Conservation (phyloP, 2,888 invertebrate genomes). For the Lomographa bimaculata region DNA sequence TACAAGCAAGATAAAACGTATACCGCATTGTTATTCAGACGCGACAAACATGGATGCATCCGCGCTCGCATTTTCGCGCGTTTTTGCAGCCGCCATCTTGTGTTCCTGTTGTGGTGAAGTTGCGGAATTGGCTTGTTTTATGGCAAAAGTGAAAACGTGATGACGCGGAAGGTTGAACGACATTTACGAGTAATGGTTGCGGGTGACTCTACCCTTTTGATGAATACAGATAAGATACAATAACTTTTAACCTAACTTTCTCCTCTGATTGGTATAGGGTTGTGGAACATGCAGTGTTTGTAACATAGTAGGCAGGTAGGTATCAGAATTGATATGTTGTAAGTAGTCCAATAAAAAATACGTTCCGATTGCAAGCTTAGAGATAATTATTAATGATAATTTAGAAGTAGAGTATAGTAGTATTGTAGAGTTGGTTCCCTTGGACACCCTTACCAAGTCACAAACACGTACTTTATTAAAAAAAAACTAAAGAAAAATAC, state of each 20-base stretch:
- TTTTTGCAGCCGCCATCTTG: slow-evolving; percentile 68
- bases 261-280: no score
- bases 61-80: slow-evolving; percentile 50
- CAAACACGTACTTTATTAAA: no score
- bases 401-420: no score
- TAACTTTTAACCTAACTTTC: slow-evolving; percentile 15
- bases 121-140: slow-evolving; percentile 60
- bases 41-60: slow-evolving; percentile 55
- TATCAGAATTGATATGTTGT: no score
- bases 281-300: no score
- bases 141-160: slow-evolving; percentile 73
- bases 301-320: no score
- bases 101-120: slow-evolving; percentile 50
- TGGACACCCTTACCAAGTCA: no score
- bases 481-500: no score
- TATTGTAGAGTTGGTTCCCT: no score
- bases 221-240: slow-evolving; percentile 37
- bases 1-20: slow-evolving; percentile 49
- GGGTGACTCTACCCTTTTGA: slow-evolving; percentile 39
- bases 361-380: no score
- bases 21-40: slow-evolving; percentile 63
- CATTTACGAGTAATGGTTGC: slow-evolving; percentile 44
- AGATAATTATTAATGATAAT: no score
- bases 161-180: slow-evolving; percentile 52
- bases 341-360: no score